Conservation (phyloP, 64 coral and sea anemone species). For the Pocillopora verrucosa region DNA sequence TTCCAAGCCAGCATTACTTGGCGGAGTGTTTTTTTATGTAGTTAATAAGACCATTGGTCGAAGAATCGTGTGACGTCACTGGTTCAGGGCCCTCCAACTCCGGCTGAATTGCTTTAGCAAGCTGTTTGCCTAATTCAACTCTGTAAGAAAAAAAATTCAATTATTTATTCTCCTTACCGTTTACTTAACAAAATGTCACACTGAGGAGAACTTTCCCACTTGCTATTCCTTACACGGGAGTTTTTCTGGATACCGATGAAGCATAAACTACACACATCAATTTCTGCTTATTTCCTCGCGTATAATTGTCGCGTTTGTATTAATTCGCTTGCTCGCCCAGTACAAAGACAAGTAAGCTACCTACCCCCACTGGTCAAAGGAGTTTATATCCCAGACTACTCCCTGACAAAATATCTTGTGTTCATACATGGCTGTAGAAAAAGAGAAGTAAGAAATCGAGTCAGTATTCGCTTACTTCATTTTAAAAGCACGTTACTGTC, state of each 20-base stretch:
- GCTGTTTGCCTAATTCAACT: slow-evolving; percentile 91
- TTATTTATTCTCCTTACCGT: no score
- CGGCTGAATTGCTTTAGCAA: slow-evolving; percentile 96
- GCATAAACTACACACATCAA: no score
- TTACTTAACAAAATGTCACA: no score
- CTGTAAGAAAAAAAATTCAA: slow-evolving; percentile 25
- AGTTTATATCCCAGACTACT: slow-evolving; percentile 95
- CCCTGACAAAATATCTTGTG: slow-evolving; percentile 99
- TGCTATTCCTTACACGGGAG: no score
- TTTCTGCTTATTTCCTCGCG: no score
- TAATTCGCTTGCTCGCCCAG: background rate
- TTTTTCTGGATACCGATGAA: no score
- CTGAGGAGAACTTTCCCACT: no score
- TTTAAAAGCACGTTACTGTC: no score
- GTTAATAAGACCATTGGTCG: slow-evolving; percentile 95
- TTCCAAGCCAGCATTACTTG: background rate
- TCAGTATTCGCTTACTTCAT: background rate
- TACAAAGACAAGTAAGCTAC: background rate
- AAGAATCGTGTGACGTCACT: slow-evolving; percentile 93
- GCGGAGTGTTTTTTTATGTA: slow-evolving; percentile 70
- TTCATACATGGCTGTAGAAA: slow-evolving; percentile 91
- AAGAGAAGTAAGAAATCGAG: background rate
- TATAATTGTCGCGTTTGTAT: background rate
- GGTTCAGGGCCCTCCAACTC: slow-evolving; percentile 53
- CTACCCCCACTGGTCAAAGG: slow-evolving; percentile 96